Percentiles rank a stretch among this genome's conserved stretches.
Evolutionary conservation across 2,113 vertebrate species (phyloP).

Genomic region (Thermophis baileyi): DNA sequence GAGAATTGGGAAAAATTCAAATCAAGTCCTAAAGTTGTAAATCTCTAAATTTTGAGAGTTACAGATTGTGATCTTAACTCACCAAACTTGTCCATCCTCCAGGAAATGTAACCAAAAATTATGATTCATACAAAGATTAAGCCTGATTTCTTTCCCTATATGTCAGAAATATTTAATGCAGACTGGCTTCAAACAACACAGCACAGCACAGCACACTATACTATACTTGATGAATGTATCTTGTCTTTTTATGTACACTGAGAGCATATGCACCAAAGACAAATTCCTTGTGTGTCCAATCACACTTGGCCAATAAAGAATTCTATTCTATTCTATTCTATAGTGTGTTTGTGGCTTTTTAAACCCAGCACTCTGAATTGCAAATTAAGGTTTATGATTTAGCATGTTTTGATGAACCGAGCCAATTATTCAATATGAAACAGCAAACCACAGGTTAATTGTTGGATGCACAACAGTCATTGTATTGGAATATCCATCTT

Average conservation of each 20-base stretch:
- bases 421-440: not conserved
- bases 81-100: not conserved
- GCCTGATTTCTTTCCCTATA: not conserved
- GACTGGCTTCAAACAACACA: not conserved
- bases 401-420: not conserved
- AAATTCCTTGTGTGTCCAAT: no score
- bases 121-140: not conserved
- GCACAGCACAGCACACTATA: no score
- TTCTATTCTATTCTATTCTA: no score
- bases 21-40: not conserved
- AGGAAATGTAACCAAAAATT: not conserved
- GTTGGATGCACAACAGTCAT: not conserved
- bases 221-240: no score
- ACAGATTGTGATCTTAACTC: not conserved
- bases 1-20: not conserved
- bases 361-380: not conserved
- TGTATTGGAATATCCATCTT: not conserved
- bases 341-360: not conserved
- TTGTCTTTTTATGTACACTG: no score
- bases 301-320: no score
- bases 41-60: slow-evolving; percentile 2
- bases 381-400: not conserved
- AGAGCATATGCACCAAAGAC: no score
- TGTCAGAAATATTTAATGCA: not conserved
- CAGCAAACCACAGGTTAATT: not conserved